A percentile compares a stretch with the other conserved stretches of the same genome.
These are phyloP conservation scores for Epinotia brunnichana DNA, from an alignment of 2,888 invertebrate genomes.

Conservation along the genomic window DNA sequence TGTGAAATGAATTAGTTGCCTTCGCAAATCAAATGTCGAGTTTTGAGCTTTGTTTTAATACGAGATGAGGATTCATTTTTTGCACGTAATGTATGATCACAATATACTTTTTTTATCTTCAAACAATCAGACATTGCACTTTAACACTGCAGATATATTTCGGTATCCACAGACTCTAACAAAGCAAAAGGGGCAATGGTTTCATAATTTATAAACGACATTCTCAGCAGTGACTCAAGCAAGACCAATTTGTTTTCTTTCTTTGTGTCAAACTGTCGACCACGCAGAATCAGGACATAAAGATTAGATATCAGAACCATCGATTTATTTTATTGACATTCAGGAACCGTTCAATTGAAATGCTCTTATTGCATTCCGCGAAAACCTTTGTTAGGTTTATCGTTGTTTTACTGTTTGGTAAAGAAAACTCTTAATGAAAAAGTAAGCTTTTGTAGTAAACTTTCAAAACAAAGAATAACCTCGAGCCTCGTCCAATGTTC, in stretches of 20 bases:
- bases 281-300: constrained; percentile 24
- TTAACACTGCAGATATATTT: not conserved
- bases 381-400: constrained; percentile 9
- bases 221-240: not conserved
- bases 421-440: constrained; percentile 2
- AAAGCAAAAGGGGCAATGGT: not conserved
- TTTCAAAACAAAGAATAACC: constrained; percentile 6
- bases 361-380: constrained; percentile 11
- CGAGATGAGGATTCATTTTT: not conserved
- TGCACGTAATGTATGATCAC: not conserved
- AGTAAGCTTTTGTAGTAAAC: constrained; percentile 1
- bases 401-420: not conserved
- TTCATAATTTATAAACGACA: not conserved
- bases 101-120: too few species aligned
- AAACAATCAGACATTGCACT: too few species aligned
- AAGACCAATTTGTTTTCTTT: constrained; percentile 23
- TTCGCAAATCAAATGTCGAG: not conserved
- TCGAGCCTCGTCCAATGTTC: not conserved
- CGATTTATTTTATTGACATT: constrained; percentile 34
- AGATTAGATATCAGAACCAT: constrained; percentile 18
- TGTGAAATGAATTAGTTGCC: not conserved
- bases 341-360: constrained; percentile 10
- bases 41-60: not conserved
- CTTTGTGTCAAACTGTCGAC: constrained; percentile 29
- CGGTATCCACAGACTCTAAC: not conserved